phyloP scores from a whole-genome alignment of 2,113 vertebrate genomes.

The Neolamprologus toae region DNA sequence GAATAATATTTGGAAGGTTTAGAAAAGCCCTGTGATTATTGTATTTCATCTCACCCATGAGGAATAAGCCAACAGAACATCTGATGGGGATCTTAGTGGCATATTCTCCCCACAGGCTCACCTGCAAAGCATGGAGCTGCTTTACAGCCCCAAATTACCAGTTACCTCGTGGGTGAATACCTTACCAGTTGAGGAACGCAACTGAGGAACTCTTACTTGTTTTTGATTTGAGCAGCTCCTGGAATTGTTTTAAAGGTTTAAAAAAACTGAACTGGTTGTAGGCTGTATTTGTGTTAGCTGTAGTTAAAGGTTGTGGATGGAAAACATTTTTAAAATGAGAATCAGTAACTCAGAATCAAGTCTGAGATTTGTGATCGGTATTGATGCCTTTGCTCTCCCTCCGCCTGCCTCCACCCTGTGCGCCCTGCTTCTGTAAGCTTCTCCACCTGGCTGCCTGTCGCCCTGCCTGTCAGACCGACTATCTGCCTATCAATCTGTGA shows the following conservation, averaged over 20 bases:
- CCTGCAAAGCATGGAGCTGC: not conserved
- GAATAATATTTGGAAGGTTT: not conserved
- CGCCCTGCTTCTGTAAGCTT: slow-evolving; percentile 42
- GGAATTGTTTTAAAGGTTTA: not conserved
- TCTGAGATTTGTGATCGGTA: not conserved
- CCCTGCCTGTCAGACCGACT: slow-evolving; percentile 46
- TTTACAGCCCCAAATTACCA: not conserved
- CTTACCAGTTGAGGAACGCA: not conserved
- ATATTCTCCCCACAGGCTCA: not conserved
- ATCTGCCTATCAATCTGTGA: slow-evolving; percentile 65
- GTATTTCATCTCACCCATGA: not conserved
- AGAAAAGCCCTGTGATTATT: not conserved
- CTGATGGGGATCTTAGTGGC: not conserved
- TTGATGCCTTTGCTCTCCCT: slow-evolving; percentile 9
- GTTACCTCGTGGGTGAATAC: not conserved
- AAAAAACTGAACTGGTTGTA: not conserved
- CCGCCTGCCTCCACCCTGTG: slow-evolving; percentile 25
- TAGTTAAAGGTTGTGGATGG: not conserved
- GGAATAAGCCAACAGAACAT: not conserved
- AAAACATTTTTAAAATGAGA: not conserved
- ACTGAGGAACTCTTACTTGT: not conserved
- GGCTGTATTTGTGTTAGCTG: not conserved
- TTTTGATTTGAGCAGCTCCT: not conserved
- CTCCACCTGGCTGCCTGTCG: slow-evolving; percentile 60
- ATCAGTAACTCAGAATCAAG: not conserved